Evolutionary conservation across 2,797 vertebrate species (phyloP).

Genomic region (Crocodylus rhombifer): DNA sequence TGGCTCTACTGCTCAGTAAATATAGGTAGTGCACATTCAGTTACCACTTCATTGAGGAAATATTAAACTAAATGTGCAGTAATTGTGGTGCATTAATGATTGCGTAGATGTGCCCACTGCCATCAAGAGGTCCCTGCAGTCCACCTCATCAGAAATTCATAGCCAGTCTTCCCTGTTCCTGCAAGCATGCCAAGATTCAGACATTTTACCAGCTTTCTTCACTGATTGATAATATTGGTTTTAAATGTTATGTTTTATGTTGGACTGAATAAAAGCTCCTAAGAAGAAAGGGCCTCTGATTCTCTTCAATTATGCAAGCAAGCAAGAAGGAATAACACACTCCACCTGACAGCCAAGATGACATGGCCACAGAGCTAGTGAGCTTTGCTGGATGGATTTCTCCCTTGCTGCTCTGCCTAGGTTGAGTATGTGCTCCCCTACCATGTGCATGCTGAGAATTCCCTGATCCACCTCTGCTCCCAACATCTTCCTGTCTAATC

Average conservation of each 20-base stretch:
- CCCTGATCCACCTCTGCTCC: neutral
- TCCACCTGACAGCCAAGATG: neutral
- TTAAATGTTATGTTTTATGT: rapidly evolving
- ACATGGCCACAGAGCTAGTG: neutral
- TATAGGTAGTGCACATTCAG: too few relatives aligned
- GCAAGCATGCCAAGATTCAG: rapidly evolving
- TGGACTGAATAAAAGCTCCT: neutral
- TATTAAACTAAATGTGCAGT: too few relatives aligned
- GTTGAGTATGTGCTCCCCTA: neutral
- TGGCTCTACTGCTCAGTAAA: too few relatives aligned
- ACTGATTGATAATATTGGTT: neutral
- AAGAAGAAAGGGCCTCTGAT: neutral
- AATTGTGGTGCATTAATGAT: too few relatives aligned
- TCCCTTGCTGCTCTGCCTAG: neutral
- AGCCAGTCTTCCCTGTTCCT: neutral
- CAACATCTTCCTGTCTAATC: neutral
- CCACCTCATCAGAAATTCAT: rapidly evolving
- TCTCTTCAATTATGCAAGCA: neutral
- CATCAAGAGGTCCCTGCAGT: neutral
- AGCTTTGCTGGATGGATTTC: neutral
- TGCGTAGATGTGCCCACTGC: too few relatives aligned
- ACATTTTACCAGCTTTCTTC: rapidly evolving
- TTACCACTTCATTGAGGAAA: too few relatives aligned
- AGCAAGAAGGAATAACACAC: neutral
- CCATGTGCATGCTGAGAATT: neutral